Percentiles rank a stretch among this genome's conserved stretches.
Conservation (phyloP, 2,113 vertebrate species). For the Strigops habroptila region DNA sequence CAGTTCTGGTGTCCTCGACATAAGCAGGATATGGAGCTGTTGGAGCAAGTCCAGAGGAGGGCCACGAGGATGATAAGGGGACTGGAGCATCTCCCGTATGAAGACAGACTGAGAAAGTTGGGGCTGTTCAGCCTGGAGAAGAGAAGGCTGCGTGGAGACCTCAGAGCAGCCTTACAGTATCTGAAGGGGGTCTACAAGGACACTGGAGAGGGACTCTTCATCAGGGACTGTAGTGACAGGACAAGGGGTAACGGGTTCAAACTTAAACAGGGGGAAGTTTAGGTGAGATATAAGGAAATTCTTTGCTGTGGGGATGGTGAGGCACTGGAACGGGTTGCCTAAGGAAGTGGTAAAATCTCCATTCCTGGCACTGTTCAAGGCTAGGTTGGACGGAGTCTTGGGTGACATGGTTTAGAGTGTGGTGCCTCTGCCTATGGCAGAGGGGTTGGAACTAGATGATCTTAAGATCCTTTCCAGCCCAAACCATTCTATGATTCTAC, state of each 20-base stretch:
- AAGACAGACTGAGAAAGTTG: not conserved
- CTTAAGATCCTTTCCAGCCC: not conserved
- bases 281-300: not conserved
- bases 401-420: not conserved
- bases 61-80: no score
- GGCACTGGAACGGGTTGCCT: not conserved
- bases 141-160: not conserved
- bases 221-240: not conserved
- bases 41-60: no score
- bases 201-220: not conserved
- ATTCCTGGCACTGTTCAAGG: not conserved
- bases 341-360: not conserved
- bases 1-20: no score
- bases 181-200: not conserved
- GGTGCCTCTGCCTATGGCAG: not conserved
- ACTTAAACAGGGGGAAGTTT: not conserved
- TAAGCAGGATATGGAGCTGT: no score
- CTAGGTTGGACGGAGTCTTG: not conserved
- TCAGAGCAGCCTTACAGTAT: not conserved
- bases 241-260: not conserved
- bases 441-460: not conserved
- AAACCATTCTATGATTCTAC: not conserved
- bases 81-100: no score
- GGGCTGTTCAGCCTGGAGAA: not conserved
- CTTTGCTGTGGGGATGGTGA: not conserved